Base-by-base conservation (phyloP, 2,888 invertebrate species). In the Drosophila testacea region DNA sequence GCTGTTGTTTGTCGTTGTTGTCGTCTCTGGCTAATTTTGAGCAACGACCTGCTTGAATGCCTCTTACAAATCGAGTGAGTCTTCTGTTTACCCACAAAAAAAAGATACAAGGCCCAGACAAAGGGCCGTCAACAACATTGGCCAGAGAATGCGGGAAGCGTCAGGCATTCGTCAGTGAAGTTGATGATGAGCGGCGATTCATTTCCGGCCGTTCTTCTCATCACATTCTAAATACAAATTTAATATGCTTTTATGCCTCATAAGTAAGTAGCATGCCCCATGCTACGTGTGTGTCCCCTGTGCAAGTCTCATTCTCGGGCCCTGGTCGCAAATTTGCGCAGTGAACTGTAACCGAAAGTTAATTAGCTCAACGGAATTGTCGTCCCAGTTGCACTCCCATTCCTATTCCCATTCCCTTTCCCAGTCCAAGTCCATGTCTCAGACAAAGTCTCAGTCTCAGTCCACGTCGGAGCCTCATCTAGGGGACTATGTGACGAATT, bases 331-430 rank as follows among this genome's bases (percentile, higher is more conserved):
- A 81, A 67, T 84, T 84, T 69, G 79, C 83, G 74, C 85, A 84
- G 73, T 85, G 85, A 85, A 87, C 84, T 85, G 88, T 87, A 81
- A 84, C 84, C 85, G 85, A 84, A 81, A 87, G 83, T 84, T 84
- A 84, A 84, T 84, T 84, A 87, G 87, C 87, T 81, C 81, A 59
- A 80, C 82, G 72, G 80, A 82, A 80, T 79, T 68, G 69, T 81
- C 77, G 59, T 62, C 61, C 54, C 68, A 42, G 69, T 73, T 69
- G 69, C 74, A 71, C 16, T 54, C 22, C 9, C 51, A 51, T 32
- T 48, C 41, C 11, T 16, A 39, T 11, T 30, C 11, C 30, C 22
- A 54, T 6, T 10, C 27, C 56, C 16, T 30, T 11, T 10, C 27
- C 27, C 27, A 51, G 16, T 32, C 28, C 30, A 64, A 56, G 39